Evolutionary conservation across 1,140 invertebrate genomes (phyloP).

Genomic region (Geopemphigus sp.): DNA sequence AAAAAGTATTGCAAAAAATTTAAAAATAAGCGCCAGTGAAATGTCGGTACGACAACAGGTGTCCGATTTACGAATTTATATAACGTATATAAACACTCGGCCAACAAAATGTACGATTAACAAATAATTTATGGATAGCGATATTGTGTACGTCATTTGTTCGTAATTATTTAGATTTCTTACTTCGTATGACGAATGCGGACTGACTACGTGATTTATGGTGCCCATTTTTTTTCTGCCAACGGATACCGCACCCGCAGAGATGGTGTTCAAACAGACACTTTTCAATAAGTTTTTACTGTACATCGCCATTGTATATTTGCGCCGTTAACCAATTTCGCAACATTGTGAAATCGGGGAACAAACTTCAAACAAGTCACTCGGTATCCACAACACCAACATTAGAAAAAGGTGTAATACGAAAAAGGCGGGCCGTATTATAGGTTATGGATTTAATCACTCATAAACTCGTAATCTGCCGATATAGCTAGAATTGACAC

Average conservation of each 20-base stretch:
- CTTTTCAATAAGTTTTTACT: not conserved
- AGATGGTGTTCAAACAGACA: not conserved
- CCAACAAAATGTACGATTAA: too few species aligned
- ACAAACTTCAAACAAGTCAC: too few species aligned
- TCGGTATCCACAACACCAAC: too few species aligned
- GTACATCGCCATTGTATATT: not conserved
- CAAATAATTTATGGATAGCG: too few species aligned
- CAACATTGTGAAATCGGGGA: too few species aligned
- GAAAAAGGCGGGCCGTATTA: constrained; percentile 9
- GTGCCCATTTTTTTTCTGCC: constrained; percentile 4
- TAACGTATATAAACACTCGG: too few species aligned
- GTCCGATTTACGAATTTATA: too few species aligned
- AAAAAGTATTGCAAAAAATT: too few species aligned
- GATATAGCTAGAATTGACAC: not conserved
- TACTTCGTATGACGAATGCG: constrained; percentile 11
- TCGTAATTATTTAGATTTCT: not conserved
- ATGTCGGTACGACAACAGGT: too few species aligned
- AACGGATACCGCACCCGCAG: not conserved
- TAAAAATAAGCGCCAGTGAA: too few species aligned
- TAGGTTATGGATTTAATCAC: not conserved
- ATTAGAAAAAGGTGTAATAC: too few species aligned
- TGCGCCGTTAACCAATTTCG: not conserved
- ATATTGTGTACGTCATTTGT: too few species aligned
- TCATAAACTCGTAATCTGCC: not conserved
- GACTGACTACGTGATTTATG: not conserved